Conservation (phyloP, 30 jellyfish, hydroid and myxozoan species). For the Haliclystus octoradiatus region DNA sequence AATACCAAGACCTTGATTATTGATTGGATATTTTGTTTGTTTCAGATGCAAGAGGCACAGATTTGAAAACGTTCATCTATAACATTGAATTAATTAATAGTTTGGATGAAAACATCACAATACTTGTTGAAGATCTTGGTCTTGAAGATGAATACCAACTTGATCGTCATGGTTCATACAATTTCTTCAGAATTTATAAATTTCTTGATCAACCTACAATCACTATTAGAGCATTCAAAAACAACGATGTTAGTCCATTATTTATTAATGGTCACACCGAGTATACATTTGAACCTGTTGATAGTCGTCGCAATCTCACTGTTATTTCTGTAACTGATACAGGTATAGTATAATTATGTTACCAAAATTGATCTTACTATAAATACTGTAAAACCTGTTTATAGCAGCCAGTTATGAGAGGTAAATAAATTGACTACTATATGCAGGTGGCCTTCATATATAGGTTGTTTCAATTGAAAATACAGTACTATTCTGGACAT, state of each 20-base stretch:
- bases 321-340: too few relatives aligned
- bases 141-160: slow-evolving; percentile 60
- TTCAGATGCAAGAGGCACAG: slow-evolving; percentile 35
- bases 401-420: too few relatives aligned
- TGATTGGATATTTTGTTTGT: background rate
- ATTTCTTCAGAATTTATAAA: slow-evolving; percentile 74
- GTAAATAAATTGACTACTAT: too few relatives aligned
- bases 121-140: slow-evolving; percentile 74
- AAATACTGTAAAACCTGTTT: background rate
- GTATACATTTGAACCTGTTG: too few relatives aligned
- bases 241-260: slow-evolving; percentile 42
- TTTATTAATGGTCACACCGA: slow-evolving; percentile 68
- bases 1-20: too few relatives aligned
- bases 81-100: slow-evolving; percentile 73
- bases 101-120: slow-evolving; percentile 48
- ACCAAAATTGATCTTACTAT: background rate
- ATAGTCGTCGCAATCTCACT: too few relatives aligned
- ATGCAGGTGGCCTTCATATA: too few relatives aligned
- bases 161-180: slow-evolving; percentile 62
- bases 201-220: slow-evolving; percentile 60
- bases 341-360: too few relatives aligned
- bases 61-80: slow-evolving; percentile 44
- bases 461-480: background rate
- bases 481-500: too few relatives aligned
- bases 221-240: slow-evolving; percentile 44